Evolutionary conservation across 1,140 invertebrate species (phyloP), one percentile per base, ranked within the genome.

Genomic region (Globodera rostochiensis): DNA sequence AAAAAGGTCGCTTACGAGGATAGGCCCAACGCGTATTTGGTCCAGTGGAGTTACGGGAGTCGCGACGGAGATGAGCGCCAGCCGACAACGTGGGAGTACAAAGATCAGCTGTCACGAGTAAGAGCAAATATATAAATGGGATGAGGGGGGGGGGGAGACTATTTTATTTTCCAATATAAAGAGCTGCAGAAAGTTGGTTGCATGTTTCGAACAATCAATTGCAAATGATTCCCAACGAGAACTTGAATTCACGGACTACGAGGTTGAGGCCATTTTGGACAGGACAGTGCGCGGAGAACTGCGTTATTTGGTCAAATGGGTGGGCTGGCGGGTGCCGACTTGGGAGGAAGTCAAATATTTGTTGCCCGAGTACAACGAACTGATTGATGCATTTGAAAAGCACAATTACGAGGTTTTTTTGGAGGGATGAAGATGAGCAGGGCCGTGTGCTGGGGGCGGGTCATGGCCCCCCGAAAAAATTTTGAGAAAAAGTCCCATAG

Each of bases 271-370:
- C 6, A 53, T 75, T 19, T 75, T 75, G 74, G 74, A 75, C 46
- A 75, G 50, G 53, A 75, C 74, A 19, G 36, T 75, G 45, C 57
- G 19, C 5, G 4, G 7, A 8, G 15, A 57, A n/a, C 13, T 64
- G 57, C 21, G 57, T n/a, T 75, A 75, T 75, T 75, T 75, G 19
- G 74, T 75, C 46, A 47, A 49, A 60, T 75, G 74, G 74, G n/a
- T 57, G 19, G 74, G 74, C 13, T 75, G 74, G 74, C 57, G 66
- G 7, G 19, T 64, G n/a, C 74, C 74, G 0, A 75, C 74, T n/a
- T 75, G 74, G 74, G 74, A 75, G n/a, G 53, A 75, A 57, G 57
- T 60, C 57, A 60, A 60, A 60, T 60, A 60, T 60, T 60, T 60
- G 57, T 19, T 60, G 15, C 57, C 57, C 11, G 57, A 60, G 5